Base-by-base conservation (phyloP, 1,140 invertebrate species). In the Bombus superbus region DNA sequence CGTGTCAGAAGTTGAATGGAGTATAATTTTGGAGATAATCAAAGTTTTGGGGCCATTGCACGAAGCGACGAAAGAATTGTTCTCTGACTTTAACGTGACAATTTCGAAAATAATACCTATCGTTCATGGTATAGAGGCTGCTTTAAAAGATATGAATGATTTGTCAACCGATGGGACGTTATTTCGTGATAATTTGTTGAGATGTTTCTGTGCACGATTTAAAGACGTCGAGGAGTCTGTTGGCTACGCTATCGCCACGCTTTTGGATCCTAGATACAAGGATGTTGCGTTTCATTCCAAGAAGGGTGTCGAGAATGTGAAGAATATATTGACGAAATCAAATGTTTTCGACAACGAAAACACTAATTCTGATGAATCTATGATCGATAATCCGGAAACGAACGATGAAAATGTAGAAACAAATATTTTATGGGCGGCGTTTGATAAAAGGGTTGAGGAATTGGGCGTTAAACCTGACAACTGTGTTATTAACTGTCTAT, bases 191-290 rank as follows among this genome's bases (percentile, higher is more conserved):
- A 38, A 28, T 69, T 40, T 69, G 10, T 40, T 69, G 4, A 11
- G 0, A 11, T 6, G 22, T 35, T 28, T 69, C 22, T 4, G 4
- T 13, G 10, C 25, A 69, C 35, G 25, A 13, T 40, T 69, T 28
- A 38, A 40, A 0, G 10, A 40, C 18, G 25, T 69, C 25, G 38
- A 69, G 5, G 25, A 11, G 3, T 40, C 38, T 9, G 3, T 22
- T 13, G 35, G 25, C 22, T 69, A 40, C 22, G 35, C 35, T 0
- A 25, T 69, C 3, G 38, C 68, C 10, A 69, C 68, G 10, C 40
- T 69, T 28, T 40, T 69, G 68, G 68, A 69, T 28, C 68, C 68
- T 13, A 69, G 68, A 28, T 69, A 69, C 68, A 69, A 69, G 68
- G 68, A 28, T 2, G 38, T 69, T 5, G 68, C 68, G 68, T 69